Percentiles rank a stretch among this genome's conserved stretches.
These are phyloP conservation scores for Bagarius yarrelli DNA, from an alignment of 2,113 vertebrate genomes.

Conservation along the genomic window DNA sequence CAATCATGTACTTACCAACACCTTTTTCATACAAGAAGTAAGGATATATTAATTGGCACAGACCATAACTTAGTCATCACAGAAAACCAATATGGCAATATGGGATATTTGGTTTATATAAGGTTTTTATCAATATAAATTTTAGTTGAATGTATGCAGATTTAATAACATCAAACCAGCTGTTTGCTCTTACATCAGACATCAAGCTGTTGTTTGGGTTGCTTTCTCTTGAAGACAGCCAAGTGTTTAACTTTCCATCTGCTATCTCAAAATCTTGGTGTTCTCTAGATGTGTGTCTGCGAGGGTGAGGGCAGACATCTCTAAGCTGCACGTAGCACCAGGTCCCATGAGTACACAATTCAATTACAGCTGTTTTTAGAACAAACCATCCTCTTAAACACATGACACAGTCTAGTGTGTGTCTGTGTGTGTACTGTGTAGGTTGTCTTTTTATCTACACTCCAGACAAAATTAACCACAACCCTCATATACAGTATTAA, in stretches of 20 bases:
- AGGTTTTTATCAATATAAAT: background rate
- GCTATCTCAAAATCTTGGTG: slow-evolving; percentile 31
- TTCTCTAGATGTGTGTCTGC: slow-evolving; percentile 21
- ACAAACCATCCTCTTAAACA: slow-evolving; percentile 43
- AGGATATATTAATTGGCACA: background rate
- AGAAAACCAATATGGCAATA: background rate
- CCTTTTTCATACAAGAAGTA: background rate
- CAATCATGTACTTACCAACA: background rate
- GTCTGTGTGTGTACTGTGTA: background rate
- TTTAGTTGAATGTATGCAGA: background rate
- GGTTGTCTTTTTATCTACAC: background rate
- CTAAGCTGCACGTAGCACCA: slow-evolving; percentile 51
- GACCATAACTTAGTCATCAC: no score
- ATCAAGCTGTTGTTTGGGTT: background rate
- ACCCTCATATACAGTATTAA: background rate
- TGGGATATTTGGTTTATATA: background rate
- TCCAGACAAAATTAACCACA: background rate
- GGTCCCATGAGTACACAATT: slow-evolving; percentile 40
- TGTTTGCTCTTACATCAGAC: background rate
- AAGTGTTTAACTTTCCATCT: slow-evolving; percentile 4
- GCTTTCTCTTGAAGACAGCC: slow-evolving; percentile 3
- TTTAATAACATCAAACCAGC: background rate
- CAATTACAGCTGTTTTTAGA: slow-evolving; percentile 28
- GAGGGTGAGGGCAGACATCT: background rate
- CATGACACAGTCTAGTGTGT: background rate